A percentile compares a stretch with the other conserved stretches of the same genome.
Conservation (phyloP, 2,113 vertebrate species). For the Mustelus asterias region DNA sequence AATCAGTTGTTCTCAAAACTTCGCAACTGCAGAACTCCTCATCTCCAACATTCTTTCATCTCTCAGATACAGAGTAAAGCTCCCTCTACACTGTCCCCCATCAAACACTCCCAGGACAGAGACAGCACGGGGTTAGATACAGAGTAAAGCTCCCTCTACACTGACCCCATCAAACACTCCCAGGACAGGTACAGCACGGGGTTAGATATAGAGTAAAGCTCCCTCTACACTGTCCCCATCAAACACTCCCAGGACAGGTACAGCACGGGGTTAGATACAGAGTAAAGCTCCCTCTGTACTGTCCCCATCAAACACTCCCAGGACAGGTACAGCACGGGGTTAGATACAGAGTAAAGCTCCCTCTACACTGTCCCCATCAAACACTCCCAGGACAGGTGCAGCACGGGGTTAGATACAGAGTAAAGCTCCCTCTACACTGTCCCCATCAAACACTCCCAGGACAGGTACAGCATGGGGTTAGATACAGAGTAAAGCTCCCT, state of each 20-base stretch:
- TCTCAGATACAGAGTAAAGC: neutral
- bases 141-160: neutral
- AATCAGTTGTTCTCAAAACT: too few relatives aligned
- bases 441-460: too few relatives aligned
- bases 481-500: too few relatives aligned
- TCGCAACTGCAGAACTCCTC: too few relatives aligned
- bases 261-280: neutral
- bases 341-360: neutral
- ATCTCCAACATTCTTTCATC: too few relatives aligned
- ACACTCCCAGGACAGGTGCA: neutral
- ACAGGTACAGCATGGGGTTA: too few relatives aligned
- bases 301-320: neutral
- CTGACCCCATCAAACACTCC: neutral
- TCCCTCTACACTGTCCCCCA: neutral
- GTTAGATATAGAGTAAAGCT: neutral
- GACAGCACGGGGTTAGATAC: neutral
- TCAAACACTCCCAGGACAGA: neutral
- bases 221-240: neutral
- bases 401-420: neutral
- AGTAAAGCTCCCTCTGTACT: neutral
- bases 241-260: neutral
- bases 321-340: neutral
- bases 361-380: neutral
- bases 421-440: neutral
- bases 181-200: neutral